Evolutionary conservation across 2,113 vertebrate genomes (phyloP).

Genomic region (Podilymbus podiceps): DNA sequence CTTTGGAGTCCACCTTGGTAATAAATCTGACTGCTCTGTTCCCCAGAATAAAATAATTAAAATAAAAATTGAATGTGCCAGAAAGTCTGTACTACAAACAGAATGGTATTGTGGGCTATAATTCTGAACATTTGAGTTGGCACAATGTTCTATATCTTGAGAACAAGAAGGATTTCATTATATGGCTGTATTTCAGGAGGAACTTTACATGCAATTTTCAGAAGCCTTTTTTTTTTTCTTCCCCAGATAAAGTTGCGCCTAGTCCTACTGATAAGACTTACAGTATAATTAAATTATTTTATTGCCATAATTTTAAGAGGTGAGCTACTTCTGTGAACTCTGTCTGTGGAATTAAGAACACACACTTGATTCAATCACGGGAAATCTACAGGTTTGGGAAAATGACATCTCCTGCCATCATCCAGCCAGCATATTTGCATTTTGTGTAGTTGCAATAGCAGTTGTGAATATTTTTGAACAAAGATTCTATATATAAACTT

Average conservation of each 20-base stretch:
- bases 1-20: conserved; percentile 52
- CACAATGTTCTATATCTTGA: conserved; percentile 39
- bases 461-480: not conserved
- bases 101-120: conserved; percentile 57
- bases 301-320: not conserved
- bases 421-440: not conserved
- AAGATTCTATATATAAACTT: not conserved
- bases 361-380: not conserved
- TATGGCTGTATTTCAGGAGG: conserved; percentile 64
- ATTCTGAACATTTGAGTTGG: conserved; percentile 62
- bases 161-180: conserved; percentile 65
- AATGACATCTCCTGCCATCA: not conserved
- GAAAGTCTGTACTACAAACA: conserved; percentile 64
- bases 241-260: not conserved
- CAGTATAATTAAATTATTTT: not conserved
- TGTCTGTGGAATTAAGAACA: not conserved
- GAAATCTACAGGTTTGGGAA: not conserved
- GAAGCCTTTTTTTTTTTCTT: not conserved
- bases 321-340: not conserved
- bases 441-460: not conserved
- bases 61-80: conserved; percentile 65
- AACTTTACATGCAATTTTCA: conserved; percentile 61
- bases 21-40: conserved; percentile 71
- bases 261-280: not conserved
- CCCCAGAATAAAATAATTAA: conserved; percentile 74